Conservation (phyloP, 2,113 vertebrate genomes). For the Willisornis vidua region DNA sequence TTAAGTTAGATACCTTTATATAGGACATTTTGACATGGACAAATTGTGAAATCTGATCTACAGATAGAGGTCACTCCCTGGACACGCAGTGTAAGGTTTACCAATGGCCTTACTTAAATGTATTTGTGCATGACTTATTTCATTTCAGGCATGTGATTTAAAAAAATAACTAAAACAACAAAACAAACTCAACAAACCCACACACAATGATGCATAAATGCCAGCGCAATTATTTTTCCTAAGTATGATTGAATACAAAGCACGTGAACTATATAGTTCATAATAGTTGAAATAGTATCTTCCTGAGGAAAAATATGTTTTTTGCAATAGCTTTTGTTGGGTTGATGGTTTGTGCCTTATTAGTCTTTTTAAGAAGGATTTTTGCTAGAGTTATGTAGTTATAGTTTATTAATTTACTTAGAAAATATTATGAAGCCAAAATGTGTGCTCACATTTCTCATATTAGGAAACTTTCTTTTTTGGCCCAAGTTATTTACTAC, state of each 20-base stretch:
- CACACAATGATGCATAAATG: not conserved
- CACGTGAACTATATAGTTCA: not conserved
- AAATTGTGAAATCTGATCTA: not conserved
- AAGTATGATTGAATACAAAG: not conserved
- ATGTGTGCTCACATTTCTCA: not conserved
- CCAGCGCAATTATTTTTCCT: not conserved
- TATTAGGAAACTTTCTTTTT: not conserved
- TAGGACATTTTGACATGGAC: not conserved
- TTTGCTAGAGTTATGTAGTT: not conserved
- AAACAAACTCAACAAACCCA: no score
- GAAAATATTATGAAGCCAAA: not conserved
- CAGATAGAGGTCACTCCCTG: not conserved
- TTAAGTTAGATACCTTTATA: not conserved
- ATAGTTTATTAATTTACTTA: not conserved
- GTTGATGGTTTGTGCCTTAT: not conserved
- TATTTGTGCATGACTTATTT: not conserved
- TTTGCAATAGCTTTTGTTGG: not conserved
- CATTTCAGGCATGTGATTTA: not conserved
- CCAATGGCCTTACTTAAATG: not conserved
- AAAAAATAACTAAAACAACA: not conserved
- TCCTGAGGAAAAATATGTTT: not conserved
- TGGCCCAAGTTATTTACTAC: not conserved
- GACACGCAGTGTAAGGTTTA: not conserved
- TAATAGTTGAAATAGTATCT: not conserved
- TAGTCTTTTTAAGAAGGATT: not conserved